Evolutionary conservation across 2,113 vertebrate genomes (phyloP), one percentile per base, ranked within the genome.

Genomic region (Corythaeola cristata): DNA sequence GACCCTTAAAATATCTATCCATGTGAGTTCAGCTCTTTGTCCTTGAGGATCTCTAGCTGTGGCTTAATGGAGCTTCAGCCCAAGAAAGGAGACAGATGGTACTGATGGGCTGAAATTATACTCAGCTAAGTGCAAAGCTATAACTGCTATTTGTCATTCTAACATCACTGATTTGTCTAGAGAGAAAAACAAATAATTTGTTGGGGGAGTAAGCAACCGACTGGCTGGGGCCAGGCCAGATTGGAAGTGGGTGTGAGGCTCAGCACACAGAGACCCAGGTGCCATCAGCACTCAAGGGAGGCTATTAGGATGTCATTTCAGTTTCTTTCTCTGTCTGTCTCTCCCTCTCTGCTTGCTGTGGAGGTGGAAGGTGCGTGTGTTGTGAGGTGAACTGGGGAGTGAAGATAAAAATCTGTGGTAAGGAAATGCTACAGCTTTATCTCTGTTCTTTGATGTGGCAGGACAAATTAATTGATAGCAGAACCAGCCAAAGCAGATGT

Each of bases 111-210:
- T 97, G 97, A 97, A 97, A 97, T 97, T 95, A 97, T 92, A 97
- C 96, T 62, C 84, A 39, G 93, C 89, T 97, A 97, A 97, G 95
- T 97, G 97, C 97, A 97, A 94, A 94, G 91, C 95, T 97, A 50
- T 97, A 97, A 95, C 95, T 97, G 95, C 95, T 96, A 96, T 97
- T 97, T 97, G 94, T 97, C 97, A 97, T 96, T 96, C 97, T 91
- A 96, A 82, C 86, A 96, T 92, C 94, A 35, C 89, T 94, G 95
- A 97, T 97, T 97, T 97, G 95, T 97, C 95, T 96, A 63, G 93
- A 94, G 89, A 96, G 81, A 96, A 90, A 96, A 97, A 97, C 97
- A 97, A 95, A 95, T 95, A 97, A 97, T 80, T 97, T 96, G 89
- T 87, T 97, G 97, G 94, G 96, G 97, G 90, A 91, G 96, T 97